Base-by-base conservation (phyloP, 2,888 invertebrate genomes). In the Spicauda simplicius region DNA sequence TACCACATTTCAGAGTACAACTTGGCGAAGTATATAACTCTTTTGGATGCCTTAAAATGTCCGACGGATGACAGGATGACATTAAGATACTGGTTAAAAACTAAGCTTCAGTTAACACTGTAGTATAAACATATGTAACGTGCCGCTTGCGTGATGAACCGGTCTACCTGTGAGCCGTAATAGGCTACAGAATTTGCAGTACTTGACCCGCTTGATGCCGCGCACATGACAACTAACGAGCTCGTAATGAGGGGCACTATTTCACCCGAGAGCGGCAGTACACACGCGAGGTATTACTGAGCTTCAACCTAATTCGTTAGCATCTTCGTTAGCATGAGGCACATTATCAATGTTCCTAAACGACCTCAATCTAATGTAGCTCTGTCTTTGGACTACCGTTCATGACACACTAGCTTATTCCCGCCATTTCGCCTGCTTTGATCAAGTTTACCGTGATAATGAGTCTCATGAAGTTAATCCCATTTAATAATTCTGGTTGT, bases 161-260 rank as follows among this genome's bases (percentile, higher is more conserved):
- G 50, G 55, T 56, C 48, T 63, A 50, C 64, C 56, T 57, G 45
- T 57, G 52, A 53, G 37, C 25, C 14, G 59, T 65, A 65, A 65
- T 59, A 53, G 64, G 59, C 65, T 65, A 58, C 65, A 65, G 65
- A 65, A 65, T 65, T 65, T 48, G 65, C 54, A 65, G 54, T 12
- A 54, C 65, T 65, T 65, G 65, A 65, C 65, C 65, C 54, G 54
- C 65, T 65, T 54, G 54, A 54, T 65, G 65, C 45, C 33, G 56
- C 25, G 56, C 52, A 58, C 64, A 59, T 65, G 58, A 65, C 64
- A 59, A 65, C 58, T 65, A 65, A 65, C 64, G 64, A 65, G 57
- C 10, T 52, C 12, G 58, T 65, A 65, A 65, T 65, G 59, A 64
- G 64, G 20, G 59, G 20, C 53, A 53, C 65, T 65, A 54, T 59